Evolutionary conservation across 2,888 invertebrate genomes (phyloP).

Genomic region (Calameuta pallipes): DNA sequence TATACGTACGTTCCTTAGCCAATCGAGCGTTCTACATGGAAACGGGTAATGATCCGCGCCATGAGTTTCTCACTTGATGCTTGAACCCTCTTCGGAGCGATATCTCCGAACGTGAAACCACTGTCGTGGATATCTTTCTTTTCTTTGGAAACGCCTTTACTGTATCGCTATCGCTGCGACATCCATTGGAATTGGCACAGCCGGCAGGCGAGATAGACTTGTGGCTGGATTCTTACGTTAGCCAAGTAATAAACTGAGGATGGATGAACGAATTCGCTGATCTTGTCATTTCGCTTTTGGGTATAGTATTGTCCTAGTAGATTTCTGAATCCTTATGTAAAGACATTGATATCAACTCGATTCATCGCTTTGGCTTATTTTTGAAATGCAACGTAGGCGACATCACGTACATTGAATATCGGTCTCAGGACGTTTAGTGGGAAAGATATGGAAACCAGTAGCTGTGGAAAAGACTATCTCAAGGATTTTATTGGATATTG

Average conservation of each 20-base stretch:
- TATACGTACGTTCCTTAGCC: not conserved
- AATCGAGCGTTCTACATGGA: not conserved
- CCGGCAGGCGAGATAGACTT: slow-evolving; percentile 27
- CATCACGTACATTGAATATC: not conserved
- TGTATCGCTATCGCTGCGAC: not conserved
- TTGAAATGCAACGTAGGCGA: not conserved
- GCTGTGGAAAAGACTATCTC: not conserved
- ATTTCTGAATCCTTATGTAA: not conserved
- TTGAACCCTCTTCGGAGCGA: not conserved
- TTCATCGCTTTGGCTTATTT: not conserved
- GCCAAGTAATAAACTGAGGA: not conserved
- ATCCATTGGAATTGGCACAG: slow-evolving; percentile 21
- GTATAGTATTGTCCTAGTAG: not conserved
- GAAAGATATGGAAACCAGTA: too few species aligned
- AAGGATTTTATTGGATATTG: not conserved
- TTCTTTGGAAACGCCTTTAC: not conserved
- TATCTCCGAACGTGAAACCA: not conserved
- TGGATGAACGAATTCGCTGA: not conserved
- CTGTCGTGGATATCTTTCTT: not conserved
- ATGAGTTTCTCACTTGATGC: not conserved
- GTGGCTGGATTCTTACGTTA: not conserved
- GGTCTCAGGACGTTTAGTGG: not conserved
- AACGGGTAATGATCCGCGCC: not conserved
- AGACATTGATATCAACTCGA: not conserved
- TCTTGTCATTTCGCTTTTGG: not conserved